A percentile compares a stretch with the other conserved stretches of the same genome.
Evolutionary conservation across 2,113 vertebrate species (phyloP).

Genomic region (Colistium nudipinnis): DNA sequence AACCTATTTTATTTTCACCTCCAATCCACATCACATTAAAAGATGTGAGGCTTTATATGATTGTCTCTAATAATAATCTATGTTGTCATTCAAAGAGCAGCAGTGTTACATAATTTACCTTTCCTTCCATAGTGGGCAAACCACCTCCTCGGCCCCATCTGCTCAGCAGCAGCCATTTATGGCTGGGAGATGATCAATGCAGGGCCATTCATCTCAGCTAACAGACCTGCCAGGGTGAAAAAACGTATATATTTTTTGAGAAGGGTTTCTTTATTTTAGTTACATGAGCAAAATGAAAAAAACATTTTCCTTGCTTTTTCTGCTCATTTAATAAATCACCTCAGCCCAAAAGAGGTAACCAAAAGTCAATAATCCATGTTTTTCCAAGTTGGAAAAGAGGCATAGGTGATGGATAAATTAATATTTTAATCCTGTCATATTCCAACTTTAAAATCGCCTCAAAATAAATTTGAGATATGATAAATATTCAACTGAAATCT

Average conservation of each 20-base stretch:
- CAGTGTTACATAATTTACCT: not conserved
- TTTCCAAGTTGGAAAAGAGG: slow-evolving; percentile 7
- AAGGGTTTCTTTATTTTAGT: slow-evolving; percentile 49
- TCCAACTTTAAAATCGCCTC: too few species aligned
- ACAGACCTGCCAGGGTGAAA: slow-evolving; percentile 53
- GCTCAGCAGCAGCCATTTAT: slow-evolving; percentile 49
- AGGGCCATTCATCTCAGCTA: slow-evolving; percentile 65
- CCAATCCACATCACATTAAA: not conserved
- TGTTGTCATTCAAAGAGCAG: slow-evolving; percentile 6
- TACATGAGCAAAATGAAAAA: slow-evolving; percentile 38
- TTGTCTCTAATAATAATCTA: not conserved
- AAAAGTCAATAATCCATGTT: slow-evolving; percentile 46
- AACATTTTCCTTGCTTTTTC: slow-evolving; percentile 25
- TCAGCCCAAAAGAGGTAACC: slow-evolving; percentile 15
- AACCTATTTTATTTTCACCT: slow-evolving; percentile 11
- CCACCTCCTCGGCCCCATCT: slow-evolving; percentile 43
- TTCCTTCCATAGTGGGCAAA: slow-evolving; percentile 28
- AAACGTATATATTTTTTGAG: slow-evolving; percentile 40
- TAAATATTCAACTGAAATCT: too few species aligned
- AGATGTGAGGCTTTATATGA: not conserved
- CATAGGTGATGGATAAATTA: too few species aligned
- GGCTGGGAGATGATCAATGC: slow-evolving; percentile 68
- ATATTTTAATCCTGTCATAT: too few species aligned
- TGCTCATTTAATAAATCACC: slow-evolving; percentile 26
- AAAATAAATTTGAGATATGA: too few species aligned